Base-by-base conservation (phyloP, 2,797 vertebrate genomes). In the Sylvia borin region DNA sequence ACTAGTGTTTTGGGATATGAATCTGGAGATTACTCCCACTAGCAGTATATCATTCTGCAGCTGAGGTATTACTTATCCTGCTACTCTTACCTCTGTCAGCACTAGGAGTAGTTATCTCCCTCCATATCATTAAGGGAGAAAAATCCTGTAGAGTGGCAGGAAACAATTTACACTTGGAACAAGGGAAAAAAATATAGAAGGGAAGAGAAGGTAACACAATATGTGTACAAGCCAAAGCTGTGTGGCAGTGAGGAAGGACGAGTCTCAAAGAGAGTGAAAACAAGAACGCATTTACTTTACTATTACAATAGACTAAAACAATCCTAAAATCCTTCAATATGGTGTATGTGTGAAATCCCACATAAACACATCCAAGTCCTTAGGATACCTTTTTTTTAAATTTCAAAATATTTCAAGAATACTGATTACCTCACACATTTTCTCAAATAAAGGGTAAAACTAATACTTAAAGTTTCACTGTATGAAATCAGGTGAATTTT, bases 121-220 rank as follows among this genome's bases (percentile, higher is more conserved):
- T 96, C 86, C 38, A 60, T 92, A 95, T 94, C 92, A 87, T 96
- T 97, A 95, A 88, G 43, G 70, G 73, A 95, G 73, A 97, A 95
- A 97, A 97, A 91, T 95, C 90, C 85, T 82, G 57, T 75, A 42
- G 95, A 96, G 54, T 81, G 92, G 67, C 95, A 96, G 90, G 95
- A 97, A 97, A 94, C 93, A 97, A 97, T 97, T 97, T 97, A 96
- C 91, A 88, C 87, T 93, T 65, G 82, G 90, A 94, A 94, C 62
- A 87, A 70, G 66, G 7, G 7, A 16, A 3, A 5, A 24, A 29
- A 38, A 26, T 3, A 64, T 21, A 38, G 7, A 18, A 31, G 10
- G 31, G 57, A 22, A 38, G 71, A 82, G 55, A 88, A 88, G 34
- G 34, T 36, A 89, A 64, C 60, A 94, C 27, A 93, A 92, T 96